Percentiles rank a stretch among this genome's conserved stretches.
These are phyloP conservation scores for Anguilla megastoma DNA, from an alignment of 2,797 vertebrate genomes.

Conservation along the genomic window DNA sequence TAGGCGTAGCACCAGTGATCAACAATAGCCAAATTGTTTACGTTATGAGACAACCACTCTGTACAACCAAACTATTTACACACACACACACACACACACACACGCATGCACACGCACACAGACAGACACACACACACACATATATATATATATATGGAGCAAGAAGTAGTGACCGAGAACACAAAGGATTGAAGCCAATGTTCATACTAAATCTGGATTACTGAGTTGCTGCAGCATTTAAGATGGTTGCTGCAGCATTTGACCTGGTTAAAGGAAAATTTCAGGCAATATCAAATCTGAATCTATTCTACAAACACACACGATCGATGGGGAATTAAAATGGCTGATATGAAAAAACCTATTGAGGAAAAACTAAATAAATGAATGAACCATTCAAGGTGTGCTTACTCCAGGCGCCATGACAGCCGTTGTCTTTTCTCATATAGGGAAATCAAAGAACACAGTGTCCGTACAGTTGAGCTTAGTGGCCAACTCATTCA, in stretches of 20 bases:
- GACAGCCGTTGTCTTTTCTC: not conserved
- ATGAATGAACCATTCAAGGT: not conserved
- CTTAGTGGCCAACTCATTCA: not conserved
- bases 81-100: too few relatives aligned
- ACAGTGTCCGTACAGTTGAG: constrained; percentile 10
- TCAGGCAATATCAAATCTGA: not conserved
- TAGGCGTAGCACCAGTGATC: not conserved
- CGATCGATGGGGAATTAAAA: constrained; percentile 1
- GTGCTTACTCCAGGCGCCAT: not conserved
- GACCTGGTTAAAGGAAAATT: not conserved
- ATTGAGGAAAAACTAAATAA: not conserved
- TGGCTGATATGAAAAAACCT: not conserved
- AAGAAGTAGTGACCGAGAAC: not conserved
- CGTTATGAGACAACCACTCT: constrained; percentile 2
- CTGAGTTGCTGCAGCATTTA: not conserved
- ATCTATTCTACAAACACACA: not conserved
- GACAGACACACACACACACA: too few relatives aligned
- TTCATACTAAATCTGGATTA: not conserved
- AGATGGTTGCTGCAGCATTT: not conserved
- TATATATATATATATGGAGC: not conserved
- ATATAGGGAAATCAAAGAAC: not conserved
- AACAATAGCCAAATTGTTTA: not conserved
- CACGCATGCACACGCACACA: too few relatives aligned
- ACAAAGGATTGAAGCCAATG: not conserved
- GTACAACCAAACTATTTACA: constrained; percentile 5